Base-by-base conservation (phyloP, 2,888 invertebrate species). In the Rhingia rostrata region DNA sequence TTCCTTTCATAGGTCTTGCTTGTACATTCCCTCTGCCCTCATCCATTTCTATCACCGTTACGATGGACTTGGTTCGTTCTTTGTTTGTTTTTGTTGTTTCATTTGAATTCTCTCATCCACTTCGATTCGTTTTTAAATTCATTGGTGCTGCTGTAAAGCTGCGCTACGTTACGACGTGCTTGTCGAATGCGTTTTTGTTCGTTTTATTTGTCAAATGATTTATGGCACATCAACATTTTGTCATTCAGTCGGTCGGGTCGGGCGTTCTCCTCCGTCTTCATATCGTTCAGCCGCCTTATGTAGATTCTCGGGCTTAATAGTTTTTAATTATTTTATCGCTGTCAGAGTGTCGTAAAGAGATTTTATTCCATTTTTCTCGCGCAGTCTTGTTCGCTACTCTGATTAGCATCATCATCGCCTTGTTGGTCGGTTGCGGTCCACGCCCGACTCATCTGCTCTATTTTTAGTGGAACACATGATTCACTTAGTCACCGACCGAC, bases 141-240 rank as follows among this genome's bases (percentile, higher is more conserved):
- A 56, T 56, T 69, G 45, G 30, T 14, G 41, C 39, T 30, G 47
- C 22, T 22, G 22, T 22, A 22, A 22, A 22, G 22, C 22, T 22
- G 22, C 22, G 22, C 22, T 22, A 22, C 22, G 22, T 22, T 22
- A 39, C 0, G 58, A 5, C 39, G 30, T 41, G 10, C 4, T 10
- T 7, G n/a, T 41, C 30, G 53, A 33, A 39, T 58, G 37, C 56
- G 54, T 64, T 33, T 22, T 30, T 61, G 39, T 74, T 56, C 39
- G 43, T 41, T 56, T 58, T 53, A 39, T 58, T 64, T 66, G 33
- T 32, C 66, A 41, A 66, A 58, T 74, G 74, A 74, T 74, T 74
- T 74, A 74, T 58, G 74, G 66, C 54, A 66, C 74, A 66, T 74
- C 74, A 74, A 74, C 74, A 74, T 74, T 74, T 74, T 74, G 74